phyloP scores from a whole-genome alignment of 2,888 invertebrate species.

The Saturnia pavonia region DNA sequence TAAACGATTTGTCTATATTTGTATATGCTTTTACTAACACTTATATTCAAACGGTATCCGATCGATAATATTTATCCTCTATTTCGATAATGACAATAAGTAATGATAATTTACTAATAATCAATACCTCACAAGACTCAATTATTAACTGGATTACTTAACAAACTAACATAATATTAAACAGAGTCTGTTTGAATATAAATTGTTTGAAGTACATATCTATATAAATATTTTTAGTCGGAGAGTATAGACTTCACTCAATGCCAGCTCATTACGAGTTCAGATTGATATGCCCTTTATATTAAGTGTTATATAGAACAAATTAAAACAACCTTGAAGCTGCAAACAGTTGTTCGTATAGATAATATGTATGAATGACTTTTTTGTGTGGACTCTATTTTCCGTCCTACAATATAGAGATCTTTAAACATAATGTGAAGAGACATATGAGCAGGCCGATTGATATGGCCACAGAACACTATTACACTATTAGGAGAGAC shows the following conservation, averaged over 20 bases:
- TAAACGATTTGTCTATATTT: no score
- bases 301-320: constrained; percentile 8
- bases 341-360: background rate
- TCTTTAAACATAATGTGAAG: no score
- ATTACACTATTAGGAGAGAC: no score
- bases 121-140: background rate
- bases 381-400: background rate
- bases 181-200: background rate
- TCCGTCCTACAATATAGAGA: no score
- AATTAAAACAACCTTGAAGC: background rate
- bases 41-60: background rate
- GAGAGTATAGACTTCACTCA: constrained; percentile 1
- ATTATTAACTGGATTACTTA: background rate
- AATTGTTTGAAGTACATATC: constrained; percentile 19
- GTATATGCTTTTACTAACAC: no score
- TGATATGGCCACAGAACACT: no score
- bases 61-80: background rate
- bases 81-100: background rate
- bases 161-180: background rate
- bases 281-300: constrained; percentile 11
- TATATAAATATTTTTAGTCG: background rate
- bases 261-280: background rate
- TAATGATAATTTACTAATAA: background rate
- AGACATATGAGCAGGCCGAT: no score
- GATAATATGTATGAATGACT: background rate